Evolutionary conservation across 2,113 vertebrate species (phyloP).

Genomic region (Percopsis transmontana): DNA sequence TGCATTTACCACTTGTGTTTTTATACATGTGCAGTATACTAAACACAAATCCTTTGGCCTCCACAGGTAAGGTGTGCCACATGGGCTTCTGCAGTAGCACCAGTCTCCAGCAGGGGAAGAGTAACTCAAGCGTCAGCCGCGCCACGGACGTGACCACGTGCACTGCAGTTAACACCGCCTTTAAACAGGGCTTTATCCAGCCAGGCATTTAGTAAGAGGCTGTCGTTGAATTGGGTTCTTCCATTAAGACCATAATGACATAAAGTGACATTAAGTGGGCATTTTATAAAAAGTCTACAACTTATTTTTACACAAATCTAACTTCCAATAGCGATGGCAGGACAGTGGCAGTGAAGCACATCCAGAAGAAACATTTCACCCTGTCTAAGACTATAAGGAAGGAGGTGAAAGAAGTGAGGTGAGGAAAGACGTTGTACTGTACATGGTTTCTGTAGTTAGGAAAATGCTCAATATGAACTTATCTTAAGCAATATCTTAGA

Average conservation of each 20-base stretch:
- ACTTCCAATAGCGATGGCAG: conserved; percentile 69
- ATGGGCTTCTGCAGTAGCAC: conserved; percentile 64
- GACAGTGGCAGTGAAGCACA: conserved; percentile 75
- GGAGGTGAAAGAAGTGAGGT: conserved; percentile 82
- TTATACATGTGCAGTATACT: too few species aligned
- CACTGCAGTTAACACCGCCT: conserved; percentile 60
- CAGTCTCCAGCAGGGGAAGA: conserved; percentile 68
- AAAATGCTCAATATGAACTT: neutral
- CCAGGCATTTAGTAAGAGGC: conserved; percentile 73
- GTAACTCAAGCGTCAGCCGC: conserved; percentile 63
- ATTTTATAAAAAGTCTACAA: neutral
- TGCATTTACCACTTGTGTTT: too few species aligned
- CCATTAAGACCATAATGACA: neutral
- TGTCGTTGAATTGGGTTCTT: neutral
- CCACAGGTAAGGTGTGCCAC: conserved; percentile 56
- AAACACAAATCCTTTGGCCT: neutral
- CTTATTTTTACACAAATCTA: neutral
- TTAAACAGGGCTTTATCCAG: conserved; percentile 70
- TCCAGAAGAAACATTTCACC: conserved; percentile 77
- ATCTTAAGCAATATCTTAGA: too few species aligned
- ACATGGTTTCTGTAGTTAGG: neutral
- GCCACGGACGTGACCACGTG: conserved; percentile 67
- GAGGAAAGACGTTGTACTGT: conserved; percentile 6
- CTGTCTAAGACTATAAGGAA: conserved; percentile 77
- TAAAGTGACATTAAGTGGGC: too few species aligned